Evolutionary conservation across 2,888 invertebrate species (phyloP), one percentile per base, ranked within the genome.

Genomic region (Acleris holmiana): DNA sequence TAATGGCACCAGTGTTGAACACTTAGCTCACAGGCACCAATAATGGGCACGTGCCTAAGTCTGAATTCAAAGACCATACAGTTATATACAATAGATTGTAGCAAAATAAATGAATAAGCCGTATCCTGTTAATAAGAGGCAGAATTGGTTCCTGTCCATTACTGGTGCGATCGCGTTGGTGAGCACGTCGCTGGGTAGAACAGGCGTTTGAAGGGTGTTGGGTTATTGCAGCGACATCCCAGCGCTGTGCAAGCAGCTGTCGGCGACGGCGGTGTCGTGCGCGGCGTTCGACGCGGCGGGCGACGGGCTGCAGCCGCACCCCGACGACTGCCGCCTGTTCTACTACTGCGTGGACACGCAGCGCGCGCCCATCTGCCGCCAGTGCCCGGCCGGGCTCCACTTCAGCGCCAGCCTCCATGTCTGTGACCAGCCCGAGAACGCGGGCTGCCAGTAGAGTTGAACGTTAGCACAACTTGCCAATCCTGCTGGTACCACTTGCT

Each of bases 291-390:
- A 66, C n/a, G 19, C 54, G 7, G 41, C 70, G 29, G 56, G 44
- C 4, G 80, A 79, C 58, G 60, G 60, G 3, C 71, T 83, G 19
- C 46, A 76, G 55, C 71, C 77, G 29, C 83, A 83, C 68, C 78
- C 81, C 0, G 71, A 70, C 61, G 78, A 83, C 74, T 82, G 82
- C 69, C 54, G 68, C 50, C 72, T 82, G 47, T 84, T 82, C 72
- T 81, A 76, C 67, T 76, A 79, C 69, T 83, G 83, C 69, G 67
- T 76, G 47, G 29, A 40, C 15, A 41, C 54, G 13, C 40, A 29
- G 35, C 57, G 15, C 2, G 59, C 64, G 17, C 75, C 82, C 23
- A 48, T 76, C 5, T 82, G 82, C 73, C 75, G 78, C 59, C 70
- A 71, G 56, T 81, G 82, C 63, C 80, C 82, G 21, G 71, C 70